Evolutionary conservation across 2,888 invertebrate species (phyloP), one percentile per base, ranked within the genome.

Genomic region (Acleris literana): DNA sequence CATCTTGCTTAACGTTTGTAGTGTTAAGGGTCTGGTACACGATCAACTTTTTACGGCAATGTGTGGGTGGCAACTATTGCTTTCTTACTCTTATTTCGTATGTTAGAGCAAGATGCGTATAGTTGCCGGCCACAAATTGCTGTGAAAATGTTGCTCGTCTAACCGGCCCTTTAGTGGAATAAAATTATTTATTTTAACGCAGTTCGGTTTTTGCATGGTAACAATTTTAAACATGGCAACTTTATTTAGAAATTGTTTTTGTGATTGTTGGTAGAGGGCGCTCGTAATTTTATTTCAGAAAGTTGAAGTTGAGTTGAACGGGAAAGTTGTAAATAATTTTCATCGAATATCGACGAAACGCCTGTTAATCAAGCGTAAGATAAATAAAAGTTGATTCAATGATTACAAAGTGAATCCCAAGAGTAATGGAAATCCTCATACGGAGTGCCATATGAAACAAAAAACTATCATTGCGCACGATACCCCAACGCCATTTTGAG

Each of bases 401-500:
- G 81, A 76, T 81, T 79, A 73, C 75, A 72, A 79, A 81, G 86
- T 88, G 86, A 84, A 77, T 81, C 80, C 69, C 71, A 71, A 82
- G 79, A 83, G 88, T 86, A 82, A 88, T 87, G 86, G 75, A 75
- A 86, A 82, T 80, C 78, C 78, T 72, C 83, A 83, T 79, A 83
- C 78, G 76, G 82, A 83, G 88, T 88, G 84, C 85, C 84, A 78
- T 86, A 86, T 86, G 86, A 91, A 91, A 90, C 91, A 90, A 92
- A 92, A 92, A 92, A 88, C 92, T 88, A 90, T 91, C 91, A 88
- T 90, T 90, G 90, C 93, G 92, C 93, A 93, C 92, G 93, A 91
- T 91, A 90, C 86, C 83, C 82, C 87, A 92, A 92, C 93, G 93
- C 93, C 93, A 93, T 93, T 93, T 93, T 93, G 93, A 93, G 92